Evolutionary conservation across 2,797 vertebrate genomes (phyloP).

Genomic region (Anolis apletophallus): DNA sequence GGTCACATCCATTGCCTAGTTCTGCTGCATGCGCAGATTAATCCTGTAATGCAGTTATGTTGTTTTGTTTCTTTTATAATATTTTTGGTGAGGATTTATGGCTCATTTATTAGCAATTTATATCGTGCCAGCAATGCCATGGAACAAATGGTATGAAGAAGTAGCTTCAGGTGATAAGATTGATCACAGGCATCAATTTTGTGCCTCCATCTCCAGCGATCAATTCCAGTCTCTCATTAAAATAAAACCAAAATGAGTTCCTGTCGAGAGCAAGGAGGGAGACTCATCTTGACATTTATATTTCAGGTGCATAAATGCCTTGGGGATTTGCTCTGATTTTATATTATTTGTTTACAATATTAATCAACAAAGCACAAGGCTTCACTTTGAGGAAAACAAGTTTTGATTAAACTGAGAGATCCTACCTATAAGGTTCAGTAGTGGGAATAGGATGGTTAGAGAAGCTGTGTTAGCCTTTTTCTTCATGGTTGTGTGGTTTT

Average conservation of each 20-base stretch:
- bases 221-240: neutral
- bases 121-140: neutral
- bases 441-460: neutral
- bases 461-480: too few relatives aligned
- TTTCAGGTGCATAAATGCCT: neutral
- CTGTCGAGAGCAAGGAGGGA: neutral
- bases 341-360: neutral
- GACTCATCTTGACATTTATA: neutral
- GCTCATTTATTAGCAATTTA: neutral
- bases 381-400: neutral
- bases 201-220: neutral
- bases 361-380: neutral
- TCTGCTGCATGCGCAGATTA: neutral
- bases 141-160: neutral
- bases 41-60: neutral
- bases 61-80: neutral
- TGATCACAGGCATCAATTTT: neutral
- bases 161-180: neutral
- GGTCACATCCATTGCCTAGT: neutral
- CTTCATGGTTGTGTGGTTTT: too few relatives aligned
- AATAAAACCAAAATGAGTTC: neutral
- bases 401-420: neutral
- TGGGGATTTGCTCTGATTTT: neutral
- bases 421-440: neutral
- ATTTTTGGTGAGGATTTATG: neutral